Conservation (phyloP, 2,113 vertebrate genomes). For the Himantopus leucocephalus region DNA sequence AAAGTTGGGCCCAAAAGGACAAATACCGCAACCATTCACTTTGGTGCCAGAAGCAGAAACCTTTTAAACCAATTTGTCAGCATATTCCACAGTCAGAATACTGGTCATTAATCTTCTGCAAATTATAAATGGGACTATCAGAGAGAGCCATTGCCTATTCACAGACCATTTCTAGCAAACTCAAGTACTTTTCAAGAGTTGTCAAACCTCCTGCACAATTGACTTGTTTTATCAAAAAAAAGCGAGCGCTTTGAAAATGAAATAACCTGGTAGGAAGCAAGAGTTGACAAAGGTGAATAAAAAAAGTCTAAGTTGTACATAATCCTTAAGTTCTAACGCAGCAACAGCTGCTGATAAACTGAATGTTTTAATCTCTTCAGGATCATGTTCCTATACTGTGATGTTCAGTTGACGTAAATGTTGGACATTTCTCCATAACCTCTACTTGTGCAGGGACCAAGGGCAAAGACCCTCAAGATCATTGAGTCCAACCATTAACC, state of each 20-base stretch:
- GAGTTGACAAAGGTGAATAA: background rate
- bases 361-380: background rate
- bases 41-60: background rate
- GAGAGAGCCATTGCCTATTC: background rate
- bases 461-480: background rate
- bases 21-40: background rate
- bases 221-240: background rate
- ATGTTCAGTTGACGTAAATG: background rate
- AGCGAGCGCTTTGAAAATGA: background rate
- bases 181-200: background rate
- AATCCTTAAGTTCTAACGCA: background rate
- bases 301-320: background rate
- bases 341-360: background rate
- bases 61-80: background rate
- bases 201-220: background rate
- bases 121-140: background rate
- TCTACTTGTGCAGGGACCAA: background rate
- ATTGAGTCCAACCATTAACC: rapidly evolving
- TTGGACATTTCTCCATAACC: background rate
- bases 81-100: background rate
- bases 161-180: background rate
- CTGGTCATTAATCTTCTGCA: background rate
- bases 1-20: background rate
- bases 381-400: background rate
- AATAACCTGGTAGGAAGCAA: background rate